Evolutionary conservation across 1,140 invertebrate genomes (phyloP), one percentile per base, ranked within the genome.

Genomic region (Holotrichia oblita): DNA sequence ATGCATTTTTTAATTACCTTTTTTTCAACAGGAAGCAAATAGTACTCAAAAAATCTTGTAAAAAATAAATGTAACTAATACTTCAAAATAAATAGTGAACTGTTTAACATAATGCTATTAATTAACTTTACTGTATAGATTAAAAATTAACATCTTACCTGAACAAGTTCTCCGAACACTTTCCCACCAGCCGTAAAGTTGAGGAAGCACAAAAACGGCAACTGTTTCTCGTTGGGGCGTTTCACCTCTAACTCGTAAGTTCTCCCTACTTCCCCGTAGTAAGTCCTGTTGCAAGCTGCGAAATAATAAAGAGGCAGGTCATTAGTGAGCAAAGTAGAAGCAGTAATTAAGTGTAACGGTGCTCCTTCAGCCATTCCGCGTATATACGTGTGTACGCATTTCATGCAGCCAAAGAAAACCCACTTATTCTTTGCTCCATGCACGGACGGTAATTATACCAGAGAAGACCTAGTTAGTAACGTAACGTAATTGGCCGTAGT

Each of bases 221-320:
- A 88, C 85, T 92, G 89, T 81, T 93, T 92, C 86, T 94, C 93
- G 80, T 91, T 87, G 22, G 93, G 93, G 80, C 93, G 88, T 76
- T 93, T 90, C 44, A 95, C 90, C 85, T 94, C 93, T 80, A 95
- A 86, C 82, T 93, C 91, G 87, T 95, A 95, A 4, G 93, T 95
- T 69, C 92, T 89, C 0, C 94, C 94, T 17, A 94, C 91, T 82
- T 93, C 92, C 0, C 94, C 94, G 87, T 92, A 94, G 85, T 95
- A 93, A 12, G 94, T 95, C 81, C 93, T 89, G 88, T 96, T 96
- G 88, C 94, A 96, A 42, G 93, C 94, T 95, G 90, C 69, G 44
- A 40, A 64, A 64, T 40, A 40, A 20, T n/a, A 17, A 74, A 74
- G 20, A 69, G 17, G 48, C 14, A 27, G 22, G 61, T 69, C 61